Evolutionary conservation across 2,888 invertebrate species (phyloP).

Genomic region (Drosophila melanosoma): DNA sequence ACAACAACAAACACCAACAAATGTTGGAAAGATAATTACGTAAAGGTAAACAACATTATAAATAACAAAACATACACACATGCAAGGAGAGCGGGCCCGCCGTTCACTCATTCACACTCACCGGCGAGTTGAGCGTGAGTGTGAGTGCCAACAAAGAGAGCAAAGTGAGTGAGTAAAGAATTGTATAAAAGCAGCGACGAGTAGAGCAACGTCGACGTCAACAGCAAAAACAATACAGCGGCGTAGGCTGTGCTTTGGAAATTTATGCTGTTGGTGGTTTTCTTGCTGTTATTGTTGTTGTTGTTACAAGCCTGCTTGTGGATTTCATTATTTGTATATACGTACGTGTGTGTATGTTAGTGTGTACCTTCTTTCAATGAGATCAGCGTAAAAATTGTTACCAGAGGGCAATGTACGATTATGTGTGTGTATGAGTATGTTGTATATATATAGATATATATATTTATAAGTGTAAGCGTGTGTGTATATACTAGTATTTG

Average conservation of each 20-base stretch:
- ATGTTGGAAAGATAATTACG: constrained; percentile 78
- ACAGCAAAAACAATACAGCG: constrained; percentile 50
- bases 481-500: constrained; percentile 21
- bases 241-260: constrained; percentile 57
- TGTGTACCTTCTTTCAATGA: constrained; percentile 69
- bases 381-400: constrained; percentile 71
- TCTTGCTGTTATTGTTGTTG: constrained; percentile 35
- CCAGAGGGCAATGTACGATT: constrained; percentile 76
- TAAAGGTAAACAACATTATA: constrained; percentile 80
- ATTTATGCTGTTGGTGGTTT: constrained; percentile 55
- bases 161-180: constrained; percentile 9
- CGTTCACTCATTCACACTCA: constrained; percentile 15
- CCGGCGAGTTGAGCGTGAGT: constrained; percentile 43
- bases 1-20: constrained; percentile 40
- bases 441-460: neutral
- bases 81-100: constrained; percentile 24
- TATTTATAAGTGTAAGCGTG: neutral
- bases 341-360: constrained; percentile 28
- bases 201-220: constrained; percentile 26
- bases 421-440: constrained; percentile 31
- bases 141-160: constrained; percentile 13
- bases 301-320: constrained; percentile 58
- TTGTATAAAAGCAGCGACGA: constrained; percentile 38
- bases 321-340: constrained; percentile 41
- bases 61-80: constrained; percentile 62